Conservation (phyloP, 1,140 invertebrate genomes). For the Caerostris darwini region DNA sequence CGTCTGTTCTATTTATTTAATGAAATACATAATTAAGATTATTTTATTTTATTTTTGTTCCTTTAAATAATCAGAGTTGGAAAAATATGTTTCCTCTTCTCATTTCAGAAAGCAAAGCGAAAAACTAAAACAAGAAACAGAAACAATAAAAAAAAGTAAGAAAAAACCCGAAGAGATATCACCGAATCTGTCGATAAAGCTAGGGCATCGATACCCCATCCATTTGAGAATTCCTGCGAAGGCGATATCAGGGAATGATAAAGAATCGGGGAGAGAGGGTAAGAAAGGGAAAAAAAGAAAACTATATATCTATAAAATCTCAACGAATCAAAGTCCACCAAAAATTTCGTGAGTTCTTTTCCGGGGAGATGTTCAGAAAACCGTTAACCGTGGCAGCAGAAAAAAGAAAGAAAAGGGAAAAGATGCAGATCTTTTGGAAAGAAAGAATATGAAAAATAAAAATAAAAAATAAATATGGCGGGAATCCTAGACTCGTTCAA, state of each 20-base stretch:
- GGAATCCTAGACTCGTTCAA: conserved; percentile 4
- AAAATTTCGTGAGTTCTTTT: conserved; percentile 30
- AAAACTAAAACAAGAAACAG: not conserved
- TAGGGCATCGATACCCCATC: conserved; percentile 17
- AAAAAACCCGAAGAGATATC: not conserved
- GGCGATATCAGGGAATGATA: conserved; percentile 22
- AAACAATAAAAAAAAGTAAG: not conserved
- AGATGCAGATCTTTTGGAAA: conserved; percentile 41
- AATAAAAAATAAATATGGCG: conserved; percentile 2
- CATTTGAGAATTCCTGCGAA: not conserved
- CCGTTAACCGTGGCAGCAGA: conserved; percentile 23
- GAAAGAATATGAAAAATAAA: conserved; percentile 14
- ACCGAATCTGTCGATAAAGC: conserved; percentile 5
- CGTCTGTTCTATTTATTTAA: no score
- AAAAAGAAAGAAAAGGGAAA: not conserved
- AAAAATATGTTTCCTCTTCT: not conserved
- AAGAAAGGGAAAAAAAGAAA: not conserved
- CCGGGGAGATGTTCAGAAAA: conserved; percentile 32
- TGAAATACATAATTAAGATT: no score
- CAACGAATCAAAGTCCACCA: conserved; percentile 40
- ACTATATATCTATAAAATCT: not conserved
- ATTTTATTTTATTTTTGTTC: no score
- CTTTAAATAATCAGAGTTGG: no score
- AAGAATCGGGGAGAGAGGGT: not conserved
- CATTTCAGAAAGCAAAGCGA: not conserved